Base-by-base conservation (phyloP, 2,888 invertebrate species). In the Eupithecia insigniata region DNA sequence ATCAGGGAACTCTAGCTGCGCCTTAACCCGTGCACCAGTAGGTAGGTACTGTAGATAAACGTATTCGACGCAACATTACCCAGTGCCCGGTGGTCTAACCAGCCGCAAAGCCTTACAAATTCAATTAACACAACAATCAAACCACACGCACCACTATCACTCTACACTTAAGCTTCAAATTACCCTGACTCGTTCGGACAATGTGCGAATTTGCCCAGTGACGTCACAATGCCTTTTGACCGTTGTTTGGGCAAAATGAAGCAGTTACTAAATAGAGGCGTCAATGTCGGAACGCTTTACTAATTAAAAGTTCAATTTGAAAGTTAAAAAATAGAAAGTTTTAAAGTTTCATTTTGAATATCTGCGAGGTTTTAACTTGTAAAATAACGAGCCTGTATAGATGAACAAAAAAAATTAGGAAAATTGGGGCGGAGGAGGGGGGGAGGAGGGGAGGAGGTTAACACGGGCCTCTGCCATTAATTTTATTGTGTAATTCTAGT, bases 71-170 rank as follows among this genome's bases (percentile, higher is more conserved):
- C 61, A 61, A 30, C 61, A 30, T 28, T 10, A 8, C 30, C 28
- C 60, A 2, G 14, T 32, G 30, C 39, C 26, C n/a, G 62, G 60
- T 34, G 51, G 46, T 66, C 82, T 87, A 85, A 88, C 87, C 87
- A 85, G 82, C 81, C 83, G 85, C 84, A 86, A 86, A 87, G 83
- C 85, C 86, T 79, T 83, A 83, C 83, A 83, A 87, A 89, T 88
- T 87, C 85, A 87, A 89, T 89, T 88, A 89, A 81, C 77, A 77
- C 79, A 83, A 84, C 84, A 22, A 71, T 39, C 58, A 51, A 58
- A n/a, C 28, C 28, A 68, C 26, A 66, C 60, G 60, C 68, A n/a
- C 26, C 68, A 60, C 43, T 68, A 68, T 68, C 8, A 18, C 55
- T 36, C 16, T 4, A n/a, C 22, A 2, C 16, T 16, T 66, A 60